phyloP scores from a whole-genome alignment of 2,888 invertebrate species.

The Cheilosia scutellata region DNA sequence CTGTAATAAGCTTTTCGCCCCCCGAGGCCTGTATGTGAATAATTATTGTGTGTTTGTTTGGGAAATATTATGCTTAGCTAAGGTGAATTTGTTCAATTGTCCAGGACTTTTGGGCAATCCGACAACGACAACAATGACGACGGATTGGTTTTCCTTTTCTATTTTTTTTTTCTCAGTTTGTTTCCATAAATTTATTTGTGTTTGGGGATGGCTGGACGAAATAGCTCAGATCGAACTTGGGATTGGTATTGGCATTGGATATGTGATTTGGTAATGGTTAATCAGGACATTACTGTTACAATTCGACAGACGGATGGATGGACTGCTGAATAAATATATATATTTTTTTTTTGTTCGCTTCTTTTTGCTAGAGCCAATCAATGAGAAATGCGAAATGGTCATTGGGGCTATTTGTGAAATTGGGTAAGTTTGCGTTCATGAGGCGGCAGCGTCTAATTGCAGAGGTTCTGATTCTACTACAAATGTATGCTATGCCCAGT shows the following conservation, averaged over 20 bases:
- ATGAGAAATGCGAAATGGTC: constrained; percentile 62
- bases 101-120: constrained; percentile 59
- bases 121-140: constrained; percentile 49
- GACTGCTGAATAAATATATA: constrained; percentile 69
- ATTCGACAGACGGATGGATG: constrained; percentile 49
- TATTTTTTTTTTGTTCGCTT: constrained; percentile 2
- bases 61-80: constrained; percentile 72
- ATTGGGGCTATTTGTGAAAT: constrained; percentile 70
- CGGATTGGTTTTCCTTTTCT: constrained; percentile 15
- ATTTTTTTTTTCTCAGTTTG: constrained; percentile 14
- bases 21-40: constrained; percentile 72
- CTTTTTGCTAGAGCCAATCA: constrained; percentile 44
- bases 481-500: neutral
- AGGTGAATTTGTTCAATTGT: constrained; percentile 75
- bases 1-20: constrained; percentile 72
- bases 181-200: constrained; percentile 51
- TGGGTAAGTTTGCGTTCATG: constrained; percentile 65
- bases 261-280: constrained; percentile 67
- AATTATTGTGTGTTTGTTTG: constrained; percentile 66
- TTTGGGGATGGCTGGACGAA: neutral
- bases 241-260: constrained; percentile 28
- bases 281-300: constrained; percentile 68
- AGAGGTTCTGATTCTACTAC: constrained; percentile 1
- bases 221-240: neutral
- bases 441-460: constrained; percentile 71